phyloP scores from a whole-genome alignment of 2,113 vertebrate genomes.

The Semnopithecus entellus region DNA sequence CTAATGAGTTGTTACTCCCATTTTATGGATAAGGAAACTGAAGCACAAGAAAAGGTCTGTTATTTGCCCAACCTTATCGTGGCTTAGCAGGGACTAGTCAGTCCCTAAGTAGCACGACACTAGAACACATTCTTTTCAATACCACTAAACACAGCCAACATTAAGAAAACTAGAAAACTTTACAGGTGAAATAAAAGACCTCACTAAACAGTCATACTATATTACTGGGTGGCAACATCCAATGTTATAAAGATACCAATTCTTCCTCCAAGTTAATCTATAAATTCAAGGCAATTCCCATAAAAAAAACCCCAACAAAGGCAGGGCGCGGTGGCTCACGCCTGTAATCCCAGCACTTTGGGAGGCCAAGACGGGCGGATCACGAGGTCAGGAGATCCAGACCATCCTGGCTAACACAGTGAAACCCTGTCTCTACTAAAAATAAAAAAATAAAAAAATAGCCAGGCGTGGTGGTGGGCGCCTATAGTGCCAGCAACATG shows the following conservation, averaged over 20 bases:
- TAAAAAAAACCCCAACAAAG: background rate
- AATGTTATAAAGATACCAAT: background rate
- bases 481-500: too few species aligned
- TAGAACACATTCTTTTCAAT: background rate
- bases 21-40: background rate
- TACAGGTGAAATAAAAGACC: background rate
- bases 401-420: too few species aligned
- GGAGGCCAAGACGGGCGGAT: too few species aligned
- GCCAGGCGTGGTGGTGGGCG: too few species aligned
- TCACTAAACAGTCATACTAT: background rate
- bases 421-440: too few species aligned
- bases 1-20: background rate
- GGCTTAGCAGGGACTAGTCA: background rate
- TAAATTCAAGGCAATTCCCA: constrained; percentile 21
- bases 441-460: too few species aligned
- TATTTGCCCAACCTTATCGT: background rate
- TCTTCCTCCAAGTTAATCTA: background rate
- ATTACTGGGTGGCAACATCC: background rate
- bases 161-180: constrained; percentile 5
- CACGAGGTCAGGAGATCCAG: too few species aligned
- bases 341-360: too few species aligned
- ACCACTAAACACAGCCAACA: background rate
- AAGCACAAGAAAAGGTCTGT: background rate
- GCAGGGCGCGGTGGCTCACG: accelerated
- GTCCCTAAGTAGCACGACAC: background rate